Evolutionary conservation across 30 jellyfish, hydroid and myxozoan species (phyloP).

Genomic region (Hydractinia echinata): DNA sequence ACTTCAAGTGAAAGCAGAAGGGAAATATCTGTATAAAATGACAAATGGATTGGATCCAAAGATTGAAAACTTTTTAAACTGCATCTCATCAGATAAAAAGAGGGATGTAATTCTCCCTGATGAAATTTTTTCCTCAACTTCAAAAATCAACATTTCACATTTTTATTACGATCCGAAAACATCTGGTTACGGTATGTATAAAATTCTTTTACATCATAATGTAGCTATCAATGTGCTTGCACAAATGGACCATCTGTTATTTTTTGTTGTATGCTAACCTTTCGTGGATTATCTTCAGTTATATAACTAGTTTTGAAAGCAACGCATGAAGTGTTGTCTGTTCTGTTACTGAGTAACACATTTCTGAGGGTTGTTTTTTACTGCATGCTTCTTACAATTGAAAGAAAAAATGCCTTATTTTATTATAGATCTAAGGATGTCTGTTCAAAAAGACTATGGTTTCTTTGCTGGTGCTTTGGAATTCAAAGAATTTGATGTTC

Average conservation of each 20-base stretch:
- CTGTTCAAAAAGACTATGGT: not conserved
- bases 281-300: no score
- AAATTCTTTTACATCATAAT: not conserved
- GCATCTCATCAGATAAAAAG: conserved; percentile 19
- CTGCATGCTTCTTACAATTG: no score
- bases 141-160: conserved; percentile 19
- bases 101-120: not conserved
- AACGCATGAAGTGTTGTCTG: no score
- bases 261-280: no score
- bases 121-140: conserved; percentile 3
- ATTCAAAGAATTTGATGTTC: conserved; percentile 3
- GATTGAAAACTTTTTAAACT: conserved; percentile 5
- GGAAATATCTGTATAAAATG: conserved; percentile 20
- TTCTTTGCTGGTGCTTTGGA: conserved; percentile 17
- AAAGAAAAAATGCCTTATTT: not conserved
- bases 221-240: no score
- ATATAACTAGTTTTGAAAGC: no score
- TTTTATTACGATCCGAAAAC: conserved; percentile 12
- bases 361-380: no score
- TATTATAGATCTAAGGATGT: conserved; percentile 7
- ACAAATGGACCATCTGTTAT: no score
- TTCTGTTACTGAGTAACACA: no score
- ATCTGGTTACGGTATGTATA: conserved; percentile 15
- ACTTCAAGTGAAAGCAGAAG: conserved; percentile 19
- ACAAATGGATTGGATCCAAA: conserved; percentile 13